A percentile compares a stretch with the other conserved stretches of the same genome.
Conservation (phyloP, 2,888 invertebrate species). For the Sphinx pinastri region DNA sequence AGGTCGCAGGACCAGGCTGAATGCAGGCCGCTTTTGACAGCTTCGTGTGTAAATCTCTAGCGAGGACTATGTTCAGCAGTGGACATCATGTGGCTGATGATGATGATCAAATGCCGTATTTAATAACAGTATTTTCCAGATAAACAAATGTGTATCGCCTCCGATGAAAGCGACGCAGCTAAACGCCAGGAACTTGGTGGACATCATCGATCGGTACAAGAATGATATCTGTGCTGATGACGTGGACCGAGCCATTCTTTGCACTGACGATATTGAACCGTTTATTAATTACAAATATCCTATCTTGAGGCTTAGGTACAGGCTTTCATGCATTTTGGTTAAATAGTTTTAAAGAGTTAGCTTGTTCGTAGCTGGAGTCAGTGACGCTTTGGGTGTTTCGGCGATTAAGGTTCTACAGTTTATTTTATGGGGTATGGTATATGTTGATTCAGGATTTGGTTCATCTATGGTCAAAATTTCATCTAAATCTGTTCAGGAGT, state of each 20-base stretch:
- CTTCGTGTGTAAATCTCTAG: too few relatives aligned
- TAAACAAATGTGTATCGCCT: slow-evolving; percentile 56
- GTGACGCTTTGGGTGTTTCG: too few relatives aligned
- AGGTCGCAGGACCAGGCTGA: not conserved
- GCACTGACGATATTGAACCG: slow-evolving; percentile 52
- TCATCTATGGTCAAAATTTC: too few relatives aligned
- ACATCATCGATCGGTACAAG: slow-evolving; percentile 55
- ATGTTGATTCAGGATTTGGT: too few relatives aligned
- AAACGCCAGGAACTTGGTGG: slow-evolving; percentile 41
- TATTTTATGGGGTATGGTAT: too few relatives aligned
- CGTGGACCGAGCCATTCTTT: slow-evolving; percentile 45
- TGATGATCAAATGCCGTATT: not conserved
- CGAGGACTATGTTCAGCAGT: not conserved
- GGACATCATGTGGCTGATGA: not conserved
- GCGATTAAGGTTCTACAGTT: too few relatives aligned
- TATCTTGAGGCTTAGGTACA: slow-evolving; percentile 57
- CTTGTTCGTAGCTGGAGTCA: too few relatives aligned
- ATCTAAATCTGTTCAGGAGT: too few relatives aligned
- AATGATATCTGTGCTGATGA: slow-evolving; percentile 52
- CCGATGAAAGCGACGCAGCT: slow-evolving; percentile 38
- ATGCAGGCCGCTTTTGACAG: not conserved
- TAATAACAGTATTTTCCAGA: slow-evolving; percentile 41
- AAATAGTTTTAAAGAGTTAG: too few relatives aligned
- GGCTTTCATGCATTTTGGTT: not conserved
- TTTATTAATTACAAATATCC: slow-evolving; percentile 63